Conservation (phyloP, 2,113 vertebrate genomes). For the Nyctibius bracteatus region DNA sequence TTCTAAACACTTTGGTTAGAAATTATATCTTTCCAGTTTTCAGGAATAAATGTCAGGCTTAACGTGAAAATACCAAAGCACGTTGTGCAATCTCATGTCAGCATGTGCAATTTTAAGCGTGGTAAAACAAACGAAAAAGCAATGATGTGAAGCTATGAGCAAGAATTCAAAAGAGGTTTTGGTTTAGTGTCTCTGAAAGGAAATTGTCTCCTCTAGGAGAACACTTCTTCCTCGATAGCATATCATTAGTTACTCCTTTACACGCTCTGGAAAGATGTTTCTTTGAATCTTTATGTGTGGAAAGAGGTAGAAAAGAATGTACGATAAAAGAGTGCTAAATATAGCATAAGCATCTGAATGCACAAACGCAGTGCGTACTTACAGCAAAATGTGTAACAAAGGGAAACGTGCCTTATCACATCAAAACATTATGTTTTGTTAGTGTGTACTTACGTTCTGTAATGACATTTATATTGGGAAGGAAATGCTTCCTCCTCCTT, state of each 20-base stretch:
- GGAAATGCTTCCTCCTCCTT: conserved; percentile 3
- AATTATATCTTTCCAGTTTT: background rate
- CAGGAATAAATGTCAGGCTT: background rate
- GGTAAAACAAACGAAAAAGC: background rate
- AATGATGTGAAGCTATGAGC: background rate
- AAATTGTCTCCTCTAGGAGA: conserved; percentile 31
- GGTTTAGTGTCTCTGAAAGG: conserved; percentile 20
- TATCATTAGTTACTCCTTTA: conserved; percentile 38
- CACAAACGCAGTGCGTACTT: background rate
- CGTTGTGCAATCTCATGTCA: background rate
- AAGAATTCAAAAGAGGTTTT: conserved; percentile 13
- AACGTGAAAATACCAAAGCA: background rate
- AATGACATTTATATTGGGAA: background rate
- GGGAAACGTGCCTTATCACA: conserved; percentile 1
- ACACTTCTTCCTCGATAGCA: conserved; percentile 4
- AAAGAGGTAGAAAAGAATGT: conserved; percentile 25
- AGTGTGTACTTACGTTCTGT: background rate
- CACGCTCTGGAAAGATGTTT: background rate
- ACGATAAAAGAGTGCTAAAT: conserved; percentile 29
- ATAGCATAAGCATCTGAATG: conserved; percentile 17
- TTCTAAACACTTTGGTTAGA: background rate
- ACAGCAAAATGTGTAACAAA: conserved; percentile 21
- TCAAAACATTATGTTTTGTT: conserved; percentile 32
- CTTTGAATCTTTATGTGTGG: conserved; percentile 21
- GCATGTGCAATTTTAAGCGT: background rate